phyloP scores from a whole-genome alignment of 2,113 vertebrate genomes.

The Corythaixoides concolor region DNA sequence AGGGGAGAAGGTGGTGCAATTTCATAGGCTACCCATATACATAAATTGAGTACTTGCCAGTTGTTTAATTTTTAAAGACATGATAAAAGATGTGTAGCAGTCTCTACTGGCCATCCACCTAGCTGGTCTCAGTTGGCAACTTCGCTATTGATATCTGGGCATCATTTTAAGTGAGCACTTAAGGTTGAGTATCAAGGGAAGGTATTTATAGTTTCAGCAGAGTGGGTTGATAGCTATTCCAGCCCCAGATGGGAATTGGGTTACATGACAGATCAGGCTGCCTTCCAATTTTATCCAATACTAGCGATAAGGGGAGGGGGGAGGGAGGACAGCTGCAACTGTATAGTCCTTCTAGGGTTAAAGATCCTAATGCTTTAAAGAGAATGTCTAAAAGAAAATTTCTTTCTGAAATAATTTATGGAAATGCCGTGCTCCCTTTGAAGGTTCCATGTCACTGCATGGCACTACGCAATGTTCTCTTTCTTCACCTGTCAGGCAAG shows the following conservation, averaged over 20 bases:
- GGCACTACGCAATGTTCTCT: constrained; percentile 79
- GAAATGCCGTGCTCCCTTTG: constrained; percentile 81
- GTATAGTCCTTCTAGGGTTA: constrained; percentile 79
- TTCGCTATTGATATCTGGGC: constrained; percentile 52
- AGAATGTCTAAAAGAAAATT: constrained; percentile 82
- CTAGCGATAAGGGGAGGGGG: constrained; percentile 16
- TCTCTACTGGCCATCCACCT: constrained; percentile 35
- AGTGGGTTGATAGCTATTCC: constrained; percentile 58
- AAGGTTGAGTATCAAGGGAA: constrained; percentile 59
- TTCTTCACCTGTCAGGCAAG: constrained; percentile 85
- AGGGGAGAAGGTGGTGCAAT: neutral
- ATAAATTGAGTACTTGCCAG: neutral
- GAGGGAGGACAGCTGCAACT: constrained; percentile 43
- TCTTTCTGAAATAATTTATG: constrained; percentile 84
- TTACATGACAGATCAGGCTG: constrained; percentile 37
- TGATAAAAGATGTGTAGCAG: neutral
- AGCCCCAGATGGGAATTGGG: constrained; percentile 57
- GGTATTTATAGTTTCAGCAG: constrained; percentile 58
- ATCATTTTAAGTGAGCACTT: constrained; percentile 67
- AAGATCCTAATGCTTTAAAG: constrained; percentile 79
- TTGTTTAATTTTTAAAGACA: constrained; percentile 36
- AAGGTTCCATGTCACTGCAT: constrained; percentile 82
- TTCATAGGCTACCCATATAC: neutral
- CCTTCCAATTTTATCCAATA: constrained; percentile 25
- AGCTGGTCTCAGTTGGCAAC: constrained; percentile 19